Conservation (phyloP, 2,113 vertebrate species). For the Sorex araneus region DNA sequence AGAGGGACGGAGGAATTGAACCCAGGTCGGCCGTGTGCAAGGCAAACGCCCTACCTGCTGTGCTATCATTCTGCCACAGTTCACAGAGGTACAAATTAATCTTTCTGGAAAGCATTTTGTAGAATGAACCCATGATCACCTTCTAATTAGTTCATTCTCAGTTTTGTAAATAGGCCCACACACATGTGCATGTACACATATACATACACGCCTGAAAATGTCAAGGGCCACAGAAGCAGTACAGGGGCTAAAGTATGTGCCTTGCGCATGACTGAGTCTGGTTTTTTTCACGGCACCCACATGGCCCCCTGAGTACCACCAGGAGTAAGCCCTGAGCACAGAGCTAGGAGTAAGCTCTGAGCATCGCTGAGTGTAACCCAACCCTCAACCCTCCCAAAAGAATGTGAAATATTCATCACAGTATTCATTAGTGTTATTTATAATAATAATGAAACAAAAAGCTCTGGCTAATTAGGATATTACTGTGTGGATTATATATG, state of each 20-base stretch:
- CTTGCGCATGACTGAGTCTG: too few species aligned
- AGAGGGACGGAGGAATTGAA: too few species aligned
- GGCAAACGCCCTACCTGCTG: too few species aligned
- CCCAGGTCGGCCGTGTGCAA: too few species aligned
- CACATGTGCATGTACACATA: too few species aligned
- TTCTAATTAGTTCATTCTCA: not conserved
- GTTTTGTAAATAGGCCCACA: not conserved
- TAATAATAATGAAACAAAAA: not conserved
- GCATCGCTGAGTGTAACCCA: too few species aligned
- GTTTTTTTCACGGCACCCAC: too few species aligned
- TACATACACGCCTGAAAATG: not conserved
- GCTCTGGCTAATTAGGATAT: not conserved
- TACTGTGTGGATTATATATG: conserved; percentile 11
- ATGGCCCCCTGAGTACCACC: too few species aligned
- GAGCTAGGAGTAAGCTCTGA: too few species aligned
- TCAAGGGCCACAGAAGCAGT: too few species aligned
- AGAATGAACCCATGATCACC: not conserved
- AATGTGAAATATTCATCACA: conserved; percentile 49
- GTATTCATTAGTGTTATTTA: not conserved
- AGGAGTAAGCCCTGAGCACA: too few species aligned
- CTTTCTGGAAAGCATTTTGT: conserved; percentile 5
- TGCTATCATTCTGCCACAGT: not conserved
- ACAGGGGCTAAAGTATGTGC: too few species aligned
- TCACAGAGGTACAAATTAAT: not conserved
- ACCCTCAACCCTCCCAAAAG: not conserved